A percentile compares a stretch with the other conserved stretches of the same genome.
phyloP scores from a whole-genome alignment of 2,113 vertebrate species.

The Hemibagrus wyckioides region DNA sequence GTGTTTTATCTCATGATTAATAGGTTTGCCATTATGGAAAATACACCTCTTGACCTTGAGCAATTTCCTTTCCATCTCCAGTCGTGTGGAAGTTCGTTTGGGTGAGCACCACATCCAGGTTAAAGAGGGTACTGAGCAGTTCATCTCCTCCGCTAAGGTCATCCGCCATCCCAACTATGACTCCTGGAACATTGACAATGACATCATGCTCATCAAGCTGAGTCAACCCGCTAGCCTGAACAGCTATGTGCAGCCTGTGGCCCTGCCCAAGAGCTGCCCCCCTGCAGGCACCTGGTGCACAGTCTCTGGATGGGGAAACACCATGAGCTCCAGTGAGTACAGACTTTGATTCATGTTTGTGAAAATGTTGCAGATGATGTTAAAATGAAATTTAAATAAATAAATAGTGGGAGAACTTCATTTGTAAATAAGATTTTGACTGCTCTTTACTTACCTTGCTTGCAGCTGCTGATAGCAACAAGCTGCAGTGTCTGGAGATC shows the following conservation, averaged over 20 bases:
- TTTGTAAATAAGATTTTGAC: neutral
- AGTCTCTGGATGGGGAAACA: conserved; percentile 79
- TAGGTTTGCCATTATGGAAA: neutral
- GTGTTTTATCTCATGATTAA: conserved; percentile 9
- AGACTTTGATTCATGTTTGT: neutral
- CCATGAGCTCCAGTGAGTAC: conserved; percentile 62
- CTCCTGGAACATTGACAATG: conserved; percentile 63
- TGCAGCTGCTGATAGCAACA: conserved; percentile 55
- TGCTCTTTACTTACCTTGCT: neutral
- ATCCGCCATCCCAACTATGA: conserved; percentile 62
- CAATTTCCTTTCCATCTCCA: neutral
- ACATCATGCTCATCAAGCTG: conserved; percentile 80
- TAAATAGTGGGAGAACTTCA: too few species aligned
- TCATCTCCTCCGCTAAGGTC: conserved; percentile 13
- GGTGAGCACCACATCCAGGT: conserved; percentile 65
- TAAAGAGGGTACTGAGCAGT: conserved; percentile 59
- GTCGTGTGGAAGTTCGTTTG: conserved; percentile 59
- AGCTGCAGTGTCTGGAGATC: conserved; percentile 72
- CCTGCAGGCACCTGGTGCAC: conserved; percentile 66
- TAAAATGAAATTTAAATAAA: too few species aligned
- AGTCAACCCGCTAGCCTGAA: conserved; percentile 38
- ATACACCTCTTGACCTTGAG: neutral
- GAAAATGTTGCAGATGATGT: too few species aligned
- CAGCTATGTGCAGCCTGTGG: conserved; percentile 59
- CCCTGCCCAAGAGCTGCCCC: conserved; percentile 63